Percentiles rank a stretch among this genome's conserved stretches.
Conservation (phyloP, 1,140 invertebrate genomes). For the Halictus rubicundus region DNA sequence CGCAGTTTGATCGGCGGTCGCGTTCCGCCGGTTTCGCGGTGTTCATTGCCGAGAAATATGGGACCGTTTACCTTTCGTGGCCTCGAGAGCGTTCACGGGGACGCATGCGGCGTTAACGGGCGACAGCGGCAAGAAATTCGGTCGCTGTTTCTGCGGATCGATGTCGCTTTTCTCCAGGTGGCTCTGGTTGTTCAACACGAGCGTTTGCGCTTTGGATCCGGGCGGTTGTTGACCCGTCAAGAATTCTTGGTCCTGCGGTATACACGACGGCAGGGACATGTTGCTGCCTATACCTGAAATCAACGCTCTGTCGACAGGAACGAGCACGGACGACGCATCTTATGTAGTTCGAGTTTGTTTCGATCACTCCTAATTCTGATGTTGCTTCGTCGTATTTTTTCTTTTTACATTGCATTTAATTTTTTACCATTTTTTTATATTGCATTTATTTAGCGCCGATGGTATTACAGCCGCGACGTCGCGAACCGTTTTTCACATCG, state of each 20-base stretch:
- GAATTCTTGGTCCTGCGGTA: slow-evolving; percentile 72
- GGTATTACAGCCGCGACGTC: slow-evolving; percentile 22
- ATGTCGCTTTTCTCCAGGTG: slow-evolving; percentile 20
- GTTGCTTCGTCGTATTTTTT: no score
- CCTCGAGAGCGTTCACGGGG: slow-evolving; percentile 66
- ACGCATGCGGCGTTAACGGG: slow-evolving; percentile 67
- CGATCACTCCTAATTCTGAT: no score
- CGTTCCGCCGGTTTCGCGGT: neutral
- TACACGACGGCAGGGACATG: slow-evolving; percentile 73
- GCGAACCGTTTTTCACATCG: slow-evolving; percentile 13
- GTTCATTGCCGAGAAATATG: neutral
- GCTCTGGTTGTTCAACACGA: slow-evolving; percentile 12
- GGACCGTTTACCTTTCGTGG: slow-evolving; percentile 64
- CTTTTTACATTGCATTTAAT: no score
- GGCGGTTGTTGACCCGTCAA: slow-evolving; percentile 34
- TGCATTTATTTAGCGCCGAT: neutral
- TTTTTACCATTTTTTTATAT: no score
- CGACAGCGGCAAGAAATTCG: slow-evolving; percentile 70
- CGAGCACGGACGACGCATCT: neutral
- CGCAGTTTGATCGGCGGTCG: neutral
- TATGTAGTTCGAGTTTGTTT: no score
- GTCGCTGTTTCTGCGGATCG: slow-evolving; percentile 36
- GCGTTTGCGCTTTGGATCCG: neutral
- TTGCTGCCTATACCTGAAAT: slow-evolving; percentile 76
- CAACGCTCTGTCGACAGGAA: slow-evolving; percentile 63